A percentile compares a stretch with the other conserved stretches of the same genome.
phyloP scores from a whole-genome alignment of 2,888 invertebrate genomes.

The Polydrusus tereticollis region DNA sequence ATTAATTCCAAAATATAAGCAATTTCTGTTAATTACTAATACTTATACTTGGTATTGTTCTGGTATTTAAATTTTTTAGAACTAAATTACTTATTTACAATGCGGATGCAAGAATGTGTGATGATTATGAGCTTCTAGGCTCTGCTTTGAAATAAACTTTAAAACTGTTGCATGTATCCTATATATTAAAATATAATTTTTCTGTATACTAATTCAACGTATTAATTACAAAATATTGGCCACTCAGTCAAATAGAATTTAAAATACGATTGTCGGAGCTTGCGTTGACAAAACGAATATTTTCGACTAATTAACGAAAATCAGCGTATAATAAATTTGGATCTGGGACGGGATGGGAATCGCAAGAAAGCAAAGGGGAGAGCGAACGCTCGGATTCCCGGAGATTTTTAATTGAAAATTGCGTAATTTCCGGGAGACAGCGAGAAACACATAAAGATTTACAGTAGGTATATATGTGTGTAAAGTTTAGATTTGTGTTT shows the following conservation, averaged over 20 bases:
- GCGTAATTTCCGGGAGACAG: background rate
- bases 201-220: no score
- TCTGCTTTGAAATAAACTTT: no score
- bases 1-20: no score
- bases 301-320: conserved; percentile 13
- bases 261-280: background rate
- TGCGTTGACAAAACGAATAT: conserved; percentile 15
- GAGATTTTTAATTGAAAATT: conserved; percentile 1
- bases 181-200: no score
- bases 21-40: no score
- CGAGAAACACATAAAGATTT: background rate
- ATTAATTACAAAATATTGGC: background rate
- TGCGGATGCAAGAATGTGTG: no score
- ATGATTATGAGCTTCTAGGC: background rate
- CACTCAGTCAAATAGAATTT: background rate
- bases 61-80: no score
- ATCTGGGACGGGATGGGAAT: background rate
- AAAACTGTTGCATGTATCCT: no score
- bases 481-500: background rate
- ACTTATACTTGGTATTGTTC: no score
- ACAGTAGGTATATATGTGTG: no score
- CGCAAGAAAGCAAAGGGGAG: background rate
- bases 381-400: background rate
- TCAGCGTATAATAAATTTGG: conserved; percentile 9
- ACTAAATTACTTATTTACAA: no score